Conservation (phyloP, 2,113 vertebrate species). For the Setophaga kirtlandii region DNA sequence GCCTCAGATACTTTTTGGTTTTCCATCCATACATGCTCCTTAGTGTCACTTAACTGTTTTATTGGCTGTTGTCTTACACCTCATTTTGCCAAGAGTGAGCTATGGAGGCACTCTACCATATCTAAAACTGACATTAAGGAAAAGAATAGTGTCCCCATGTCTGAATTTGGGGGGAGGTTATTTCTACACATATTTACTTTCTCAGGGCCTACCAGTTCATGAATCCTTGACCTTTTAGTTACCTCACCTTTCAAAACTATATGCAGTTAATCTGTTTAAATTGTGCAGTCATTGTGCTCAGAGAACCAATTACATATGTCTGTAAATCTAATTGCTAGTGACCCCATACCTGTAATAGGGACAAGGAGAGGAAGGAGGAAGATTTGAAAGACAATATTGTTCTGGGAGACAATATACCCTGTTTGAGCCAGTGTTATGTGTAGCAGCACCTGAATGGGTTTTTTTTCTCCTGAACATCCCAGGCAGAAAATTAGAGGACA, state of each 20-base stretch:
- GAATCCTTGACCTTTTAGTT: not conserved
- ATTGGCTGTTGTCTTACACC: not conserved
- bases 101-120: not conserved
- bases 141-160: not conserved
- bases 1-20: not conserved
- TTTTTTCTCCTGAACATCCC: not conserved
- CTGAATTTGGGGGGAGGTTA: not conserved
- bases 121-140: not conserved
- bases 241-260: not conserved
- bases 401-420: not conserved
- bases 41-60: not conserved
- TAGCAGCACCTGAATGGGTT: not conserved
- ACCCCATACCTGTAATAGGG: not conserved
- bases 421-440: not conserved
- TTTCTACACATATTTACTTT: not conserved
- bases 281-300: not conserved
- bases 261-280: not conserved
- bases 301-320: not conserved
- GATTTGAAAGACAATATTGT: not conserved
- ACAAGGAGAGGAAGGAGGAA: not conserved
- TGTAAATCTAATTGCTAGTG: not conserved
- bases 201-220: not conserved
- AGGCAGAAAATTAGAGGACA: not conserved
- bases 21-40: not conserved
- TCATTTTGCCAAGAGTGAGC: not conserved